Conservation (phyloP, 2,888 invertebrate genomes). For the Habroteleia sp. region DNA sequence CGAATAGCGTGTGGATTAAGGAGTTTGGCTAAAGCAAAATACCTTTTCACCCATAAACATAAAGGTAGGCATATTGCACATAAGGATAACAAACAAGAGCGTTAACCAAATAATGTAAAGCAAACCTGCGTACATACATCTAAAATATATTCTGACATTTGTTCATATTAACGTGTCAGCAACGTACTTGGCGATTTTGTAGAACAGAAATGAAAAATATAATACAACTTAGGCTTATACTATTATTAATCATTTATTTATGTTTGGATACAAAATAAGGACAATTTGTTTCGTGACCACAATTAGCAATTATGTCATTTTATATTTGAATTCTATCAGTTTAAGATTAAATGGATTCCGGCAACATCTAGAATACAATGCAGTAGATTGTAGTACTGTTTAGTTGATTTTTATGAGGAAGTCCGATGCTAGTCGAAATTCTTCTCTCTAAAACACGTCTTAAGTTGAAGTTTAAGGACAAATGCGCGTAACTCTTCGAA, state of each 20-base stretch:
- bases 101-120: conserved; percentile 79
- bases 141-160: conserved; percentile 79
- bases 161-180: conserved; percentile 76
- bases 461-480: conserved; percentile 67
- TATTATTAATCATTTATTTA: conserved; percentile 57
- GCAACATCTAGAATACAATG: too few species aligned
- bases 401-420: conserved; percentile 52
- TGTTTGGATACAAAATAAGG: too few species aligned
- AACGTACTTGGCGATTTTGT: conserved; percentile 54
- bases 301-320: too few species aligned
- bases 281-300: too few species aligned
- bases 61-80: conserved; percentile 68
- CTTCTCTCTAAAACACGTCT: conserved; percentile 59
- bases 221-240: conserved; percentile 54
- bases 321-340: too few species aligned
- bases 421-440: conserved; percentile 49
- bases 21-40: conserved; percentile 43
- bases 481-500: conserved; percentile 76
- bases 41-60: conserved; percentile 59
- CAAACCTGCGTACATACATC: conserved; percentile 72
- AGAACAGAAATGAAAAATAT: conserved; percentile 62
- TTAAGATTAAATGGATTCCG: too few species aligned
- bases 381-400: conserved; percentile 18
- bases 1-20: conserved; percentile 58
- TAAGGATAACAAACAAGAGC: conserved; percentile 75